phyloP scores from a whole-genome alignment of 2,888 invertebrate species.

The Xylocampa areola region DNA sequence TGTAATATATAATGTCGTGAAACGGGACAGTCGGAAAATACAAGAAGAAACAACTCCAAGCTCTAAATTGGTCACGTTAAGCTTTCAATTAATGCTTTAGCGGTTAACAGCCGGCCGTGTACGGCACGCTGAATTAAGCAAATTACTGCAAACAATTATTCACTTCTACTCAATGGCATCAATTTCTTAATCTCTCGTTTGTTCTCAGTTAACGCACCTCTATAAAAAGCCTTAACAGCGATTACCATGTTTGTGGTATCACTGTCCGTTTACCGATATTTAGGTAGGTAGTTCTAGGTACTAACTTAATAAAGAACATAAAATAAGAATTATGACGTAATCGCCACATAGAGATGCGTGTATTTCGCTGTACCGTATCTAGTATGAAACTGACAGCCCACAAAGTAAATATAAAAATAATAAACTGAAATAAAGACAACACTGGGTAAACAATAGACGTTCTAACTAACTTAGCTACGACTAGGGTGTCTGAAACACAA shows the following conservation, averaged over 20 bases:
- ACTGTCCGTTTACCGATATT: conserved; percentile 43
- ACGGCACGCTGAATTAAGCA: conserved; percentile 72
- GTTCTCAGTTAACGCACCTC: conserved; percentile 45
- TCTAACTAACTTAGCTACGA: conserved; percentile 82
- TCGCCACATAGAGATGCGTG: conserved; percentile 57
- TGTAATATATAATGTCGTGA: conserved; percentile 79
- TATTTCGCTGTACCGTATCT: conserved; percentile 51
- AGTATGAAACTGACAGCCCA: conserved; percentile 60
- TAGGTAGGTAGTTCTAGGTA: conserved; percentile 28
- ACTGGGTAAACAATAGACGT: conserved; percentile 78
- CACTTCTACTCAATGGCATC: conserved; percentile 59
- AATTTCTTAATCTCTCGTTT: conserved; percentile 46
- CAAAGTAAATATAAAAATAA: conserved; percentile 58
- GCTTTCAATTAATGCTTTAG: conserved; percentile 84
- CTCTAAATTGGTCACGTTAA: conserved; percentile 88
- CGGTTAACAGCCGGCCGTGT: conserved; percentile 72
- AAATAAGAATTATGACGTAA: conserved; percentile 42
- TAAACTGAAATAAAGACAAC: conserved; percentile 71
- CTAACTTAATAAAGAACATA: conserved; percentile 34
- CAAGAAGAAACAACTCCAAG: conserved; percentile 86
- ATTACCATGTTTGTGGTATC: conserved; percentile 57
- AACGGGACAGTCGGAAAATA: conserved; percentile 84
- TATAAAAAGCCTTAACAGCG: conserved; percentile 59
- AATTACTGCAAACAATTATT: conserved; percentile 71
- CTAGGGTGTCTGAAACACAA: conserved; percentile 87